Percentiles rank a stretch among this genome's conserved stretches.
phyloP scores from a whole-genome alignment of 1,140 invertebrate species.

The Halyomorpha halys region DNA sequence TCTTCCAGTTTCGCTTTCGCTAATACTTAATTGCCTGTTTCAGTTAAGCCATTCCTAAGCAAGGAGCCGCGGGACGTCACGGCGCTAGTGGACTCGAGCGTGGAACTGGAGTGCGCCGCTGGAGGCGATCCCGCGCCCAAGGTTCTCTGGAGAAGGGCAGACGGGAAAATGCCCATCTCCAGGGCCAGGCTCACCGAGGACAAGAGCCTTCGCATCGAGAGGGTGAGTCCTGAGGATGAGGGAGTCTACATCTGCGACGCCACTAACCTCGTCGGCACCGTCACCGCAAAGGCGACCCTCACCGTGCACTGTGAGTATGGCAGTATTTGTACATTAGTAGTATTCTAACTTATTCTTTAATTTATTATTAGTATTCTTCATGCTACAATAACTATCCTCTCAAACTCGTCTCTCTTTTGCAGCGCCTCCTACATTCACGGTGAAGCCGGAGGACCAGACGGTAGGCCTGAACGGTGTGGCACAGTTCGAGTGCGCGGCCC shows the following conservation, averaged over 20 bases:
- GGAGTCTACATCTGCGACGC: conserved; percentile 73
- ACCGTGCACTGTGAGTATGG: conserved; percentile 59
- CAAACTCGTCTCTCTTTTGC: conserved; percentile 27
- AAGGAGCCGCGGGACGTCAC: conserved; percentile 75
- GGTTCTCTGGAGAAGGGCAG: conserved; percentile 80
- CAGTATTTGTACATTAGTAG: no score
- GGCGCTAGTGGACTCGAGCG: conserved; percentile 64
- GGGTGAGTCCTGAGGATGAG: conserved; percentile 63
- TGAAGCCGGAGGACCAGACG: conserved; percentile 64
- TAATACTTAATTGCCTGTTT: neutral
- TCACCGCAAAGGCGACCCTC: conserved; percentile 60
- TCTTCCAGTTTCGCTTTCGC: neutral
- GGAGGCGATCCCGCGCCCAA: conserved; percentile 82
- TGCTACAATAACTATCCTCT: no score
- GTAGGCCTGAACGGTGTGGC: conserved; percentile 65
- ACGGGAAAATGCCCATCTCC: conserved; percentile 68
- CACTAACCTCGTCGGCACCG: conserved; percentile 63
- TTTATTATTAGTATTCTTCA: no score
- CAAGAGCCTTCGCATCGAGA: conserved; percentile 62
- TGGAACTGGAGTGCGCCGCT: conserved; percentile 78
- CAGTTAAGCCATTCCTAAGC: conserved; percentile 68
- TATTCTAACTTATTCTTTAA: no score
- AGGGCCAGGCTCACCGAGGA: conserved; percentile 62
- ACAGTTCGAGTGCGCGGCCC: conserved; percentile 69
- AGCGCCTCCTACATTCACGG: conserved; percentile 70